Evolutionary conservation across 2,113 vertebrate genomes (phyloP).

Genomic region (Hypocryptadius cinnamomeus): DNA sequence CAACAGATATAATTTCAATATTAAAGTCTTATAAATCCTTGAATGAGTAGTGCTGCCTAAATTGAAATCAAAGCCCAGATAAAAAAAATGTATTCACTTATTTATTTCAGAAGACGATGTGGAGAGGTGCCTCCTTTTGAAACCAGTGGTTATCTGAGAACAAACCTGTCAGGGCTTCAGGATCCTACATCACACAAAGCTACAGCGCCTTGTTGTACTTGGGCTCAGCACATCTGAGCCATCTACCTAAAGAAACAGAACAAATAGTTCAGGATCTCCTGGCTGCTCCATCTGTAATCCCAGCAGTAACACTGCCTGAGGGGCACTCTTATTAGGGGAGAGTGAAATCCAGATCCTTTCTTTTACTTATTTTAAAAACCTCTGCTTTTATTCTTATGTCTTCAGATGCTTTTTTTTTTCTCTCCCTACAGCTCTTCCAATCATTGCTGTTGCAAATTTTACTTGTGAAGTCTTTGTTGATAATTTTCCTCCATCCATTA

Average conservation of each 20-base stretch:
- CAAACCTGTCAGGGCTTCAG: background rate
- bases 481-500: background rate
- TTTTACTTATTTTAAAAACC: background rate
- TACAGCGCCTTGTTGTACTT: background rate
- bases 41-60: background rate
- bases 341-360: background rate
- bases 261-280: background rate
- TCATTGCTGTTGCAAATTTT: background rate
- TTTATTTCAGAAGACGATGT: background rate
- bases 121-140: background rate
- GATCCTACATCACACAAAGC: background rate
- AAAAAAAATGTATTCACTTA: background rate
- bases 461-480: background rate
- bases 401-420: background rate
- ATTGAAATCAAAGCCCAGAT: slow-evolving; percentile 14
- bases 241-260: background rate
- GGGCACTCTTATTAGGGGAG: background rate
- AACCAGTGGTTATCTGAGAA: background rate
- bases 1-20: slow-evolving; percentile 4
- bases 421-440: background rate
- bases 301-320: background rate
- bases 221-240: background rate
- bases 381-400: background rate
- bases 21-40: slow-evolving; percentile 13
- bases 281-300: background rate